Conservation (phyloP, 2,797 vertebrate species). For the Fundulus diaphanus region DNA sequence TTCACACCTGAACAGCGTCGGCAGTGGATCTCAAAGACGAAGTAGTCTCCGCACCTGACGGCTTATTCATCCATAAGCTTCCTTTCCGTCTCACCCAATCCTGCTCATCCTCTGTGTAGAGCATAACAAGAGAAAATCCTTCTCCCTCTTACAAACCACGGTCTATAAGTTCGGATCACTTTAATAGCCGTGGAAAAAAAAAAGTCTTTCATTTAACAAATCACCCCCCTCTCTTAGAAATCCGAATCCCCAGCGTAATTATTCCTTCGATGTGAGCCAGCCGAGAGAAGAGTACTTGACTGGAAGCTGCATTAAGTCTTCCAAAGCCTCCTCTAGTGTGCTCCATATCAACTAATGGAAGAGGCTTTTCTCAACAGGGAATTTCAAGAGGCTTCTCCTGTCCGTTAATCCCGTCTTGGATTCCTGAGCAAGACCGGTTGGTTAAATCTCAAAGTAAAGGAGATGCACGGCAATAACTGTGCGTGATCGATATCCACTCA, state of each 20-base stretch:
- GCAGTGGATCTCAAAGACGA: conserved; percentile 34
- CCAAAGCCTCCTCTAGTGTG: conserved; percentile 55
- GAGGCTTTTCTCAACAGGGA: conserved; percentile 16
- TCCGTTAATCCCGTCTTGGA: conserved; percentile 14
- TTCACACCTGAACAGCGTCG: conserved; percentile 53
- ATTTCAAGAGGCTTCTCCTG: conserved; percentile 37
- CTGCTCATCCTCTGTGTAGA: conserved; percentile 23
- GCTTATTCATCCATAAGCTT: conserved; percentile 61
- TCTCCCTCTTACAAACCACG: conserved; percentile 54
- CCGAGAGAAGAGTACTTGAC: conserved; percentile 69
- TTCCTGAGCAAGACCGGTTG: conserved; percentile 21
- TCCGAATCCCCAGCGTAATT: conserved; percentile 64
- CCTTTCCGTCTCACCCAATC: not conserved
- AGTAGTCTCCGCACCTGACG: conserved; percentile 60
- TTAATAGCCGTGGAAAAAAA: conserved; percentile 62
- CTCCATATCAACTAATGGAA: conserved; percentile 45
- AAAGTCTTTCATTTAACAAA: conserved; percentile 66
- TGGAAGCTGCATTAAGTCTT: conserved; percentile 63
- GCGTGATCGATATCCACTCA: not conserved
- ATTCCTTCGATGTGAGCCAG: conserved; percentile 61
- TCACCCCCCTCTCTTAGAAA: conserved; percentile 52
- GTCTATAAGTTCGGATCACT: conserved; percentile 63
- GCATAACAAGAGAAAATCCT: conserved; percentile 64
- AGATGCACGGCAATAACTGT: not conserved
- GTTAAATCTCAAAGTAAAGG: conserved; percentile 33